Base-by-base conservation (phyloP, 2,888 invertebrate genomes). In the Mactromeris polynyma region DNA sequence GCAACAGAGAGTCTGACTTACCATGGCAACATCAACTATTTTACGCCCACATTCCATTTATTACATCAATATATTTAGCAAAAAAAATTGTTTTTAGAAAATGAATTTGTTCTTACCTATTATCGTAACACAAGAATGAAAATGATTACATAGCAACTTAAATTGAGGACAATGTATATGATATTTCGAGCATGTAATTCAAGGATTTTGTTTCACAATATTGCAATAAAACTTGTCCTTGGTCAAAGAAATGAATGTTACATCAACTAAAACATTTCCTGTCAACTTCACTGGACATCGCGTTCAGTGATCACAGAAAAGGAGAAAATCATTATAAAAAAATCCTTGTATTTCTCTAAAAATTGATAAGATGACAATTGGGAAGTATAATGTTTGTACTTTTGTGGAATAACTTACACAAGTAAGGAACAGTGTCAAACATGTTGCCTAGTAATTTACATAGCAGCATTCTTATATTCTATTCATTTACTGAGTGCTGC, bases 181-280 rank as follows among this genome's bases (percentile, higher is more conserved):
- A 2, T 17, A 14, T 51, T 51, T 51, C 19, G 51, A 6, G 51
- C 2, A 9, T 64, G 58, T 64, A n/a, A 64, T 64, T 64, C 11
- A 3, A 64, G 58, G 26, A 9, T 11, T 11, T 26, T 26, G n/a
- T 64, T 64, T n/a, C 58, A 6, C 6, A 26, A 26, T 26, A 11
- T 64, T 64, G 26, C n/a, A 64, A 26, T 64, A 64, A 58, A 64
- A 46, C 46, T 64, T 64, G 58, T 64, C 58, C n/a, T 26, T n/a
- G 26, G 58, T 26, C n/a, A 64, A 26, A 2, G 26, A 26, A 64
- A 64, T 64, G 58, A 64, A 64, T 26, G 26, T 64, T 26, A 26
- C 58, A 64, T 64, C 26, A 46, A 46, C 46, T 46, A 11, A 46
- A 46, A 46, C 46, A 46, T 46, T 46, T 46, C 46, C n/a, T 26